These are phyloP conservation scores for Pseudonaja textilis DNA, from an alignment of 2,113 vertebrate species.

Conservation along the genomic window DNA sequence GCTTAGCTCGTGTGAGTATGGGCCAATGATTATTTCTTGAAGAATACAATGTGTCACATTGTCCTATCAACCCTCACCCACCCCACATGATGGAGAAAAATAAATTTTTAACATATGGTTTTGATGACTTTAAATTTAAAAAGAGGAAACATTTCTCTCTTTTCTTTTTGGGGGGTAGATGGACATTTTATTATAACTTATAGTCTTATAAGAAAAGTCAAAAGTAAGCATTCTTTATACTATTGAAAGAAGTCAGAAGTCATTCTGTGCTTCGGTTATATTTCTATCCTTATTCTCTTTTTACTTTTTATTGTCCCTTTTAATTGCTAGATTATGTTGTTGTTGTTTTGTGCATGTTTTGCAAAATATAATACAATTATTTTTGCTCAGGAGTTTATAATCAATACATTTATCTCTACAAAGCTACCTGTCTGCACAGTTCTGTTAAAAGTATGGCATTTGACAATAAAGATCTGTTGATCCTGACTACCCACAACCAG, in stretches of 20 bases:
- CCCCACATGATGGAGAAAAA: too few relatives aligned
- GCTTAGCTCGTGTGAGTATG: neutral
- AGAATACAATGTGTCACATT: neutral
- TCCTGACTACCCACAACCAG: neutral
- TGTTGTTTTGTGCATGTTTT: neutral
- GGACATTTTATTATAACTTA: neutral
- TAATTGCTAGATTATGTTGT: neutral
- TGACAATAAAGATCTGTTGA: constrained; percentile 2
- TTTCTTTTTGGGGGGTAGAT: neutral
- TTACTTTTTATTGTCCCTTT: neutral
- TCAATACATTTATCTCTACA: neutral
- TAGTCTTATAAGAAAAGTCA: neutral
- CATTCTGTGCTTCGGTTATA: neutral
- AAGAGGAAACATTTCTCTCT: neutral
- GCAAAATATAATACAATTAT: neutral
- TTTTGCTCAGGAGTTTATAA: neutral
- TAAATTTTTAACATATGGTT: too few relatives aligned
- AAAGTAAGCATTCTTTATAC: neutral
- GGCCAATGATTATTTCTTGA: neutral
- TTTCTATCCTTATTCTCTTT: neutral
- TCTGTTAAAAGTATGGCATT: neutral
- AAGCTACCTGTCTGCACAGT: neutral
- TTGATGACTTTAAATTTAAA: too few relatives aligned
- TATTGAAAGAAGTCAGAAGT: neutral
- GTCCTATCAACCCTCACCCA: neutral